A percentile compares a stretch with the other conserved stretches of the same genome.
These are phyloP conservation scores for Rotaria macrura DNA, from an alignment of 2,888 invertebrate species.

Conservation along the genomic window DNA sequence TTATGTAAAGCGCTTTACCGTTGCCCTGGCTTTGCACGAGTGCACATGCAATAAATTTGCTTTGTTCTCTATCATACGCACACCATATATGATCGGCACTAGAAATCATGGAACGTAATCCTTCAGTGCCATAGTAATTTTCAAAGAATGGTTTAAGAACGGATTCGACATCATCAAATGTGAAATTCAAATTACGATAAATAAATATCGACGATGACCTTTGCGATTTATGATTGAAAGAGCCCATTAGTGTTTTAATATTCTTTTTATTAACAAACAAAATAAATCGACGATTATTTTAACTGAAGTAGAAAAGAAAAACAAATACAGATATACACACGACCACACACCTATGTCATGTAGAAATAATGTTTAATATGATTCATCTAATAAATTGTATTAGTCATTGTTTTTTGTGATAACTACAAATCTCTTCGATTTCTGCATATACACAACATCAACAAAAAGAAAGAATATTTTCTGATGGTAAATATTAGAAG, in stretches of 20 bases:
- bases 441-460: background rate
- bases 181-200: background rate
- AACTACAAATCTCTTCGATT: background rate
- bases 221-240: background rate
- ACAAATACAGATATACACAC: background rate
- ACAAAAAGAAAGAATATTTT: background rate
- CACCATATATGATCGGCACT: background rate
- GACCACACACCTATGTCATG: background rate
- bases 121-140: background rate
- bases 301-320: background rate
- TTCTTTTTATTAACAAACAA: background rate
- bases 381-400: background rate
- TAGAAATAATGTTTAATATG: background rate
- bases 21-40: background rate
- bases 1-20: background rate
- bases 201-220: background rate
- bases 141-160: background rate
- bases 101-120: background rate
- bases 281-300: background rate
- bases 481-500: too few relatives aligned
- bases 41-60: background rate
- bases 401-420: background rate
- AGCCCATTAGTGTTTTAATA: background rate
- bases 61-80: background rate
- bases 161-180: background rate